A percentile compares a stretch with the other conserved stretches of the same genome.
Evolutionary conservation across 2,888 invertebrate species (phyloP).

Genomic region (Aspidiotus rigidus): DNA sequence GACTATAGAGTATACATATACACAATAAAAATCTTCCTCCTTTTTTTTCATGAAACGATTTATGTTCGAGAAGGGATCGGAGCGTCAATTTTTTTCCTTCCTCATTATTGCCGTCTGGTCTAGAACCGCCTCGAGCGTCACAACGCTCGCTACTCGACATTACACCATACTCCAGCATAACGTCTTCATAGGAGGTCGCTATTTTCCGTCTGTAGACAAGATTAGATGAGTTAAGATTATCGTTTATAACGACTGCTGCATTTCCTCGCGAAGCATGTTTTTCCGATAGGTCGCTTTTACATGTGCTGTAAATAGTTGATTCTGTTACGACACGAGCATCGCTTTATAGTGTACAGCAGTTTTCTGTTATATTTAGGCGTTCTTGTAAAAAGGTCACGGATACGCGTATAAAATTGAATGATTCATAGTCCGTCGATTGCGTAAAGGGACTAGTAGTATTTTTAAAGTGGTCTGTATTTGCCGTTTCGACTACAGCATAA

Average conservation of each 20-base stretch:
- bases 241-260: constrained; percentile 21
- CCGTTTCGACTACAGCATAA: constrained; percentile 15
- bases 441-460: constrained; percentile 12
- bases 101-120: constrained; percentile 28
- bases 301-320: not conserved
- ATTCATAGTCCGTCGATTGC: constrained; percentile 14
- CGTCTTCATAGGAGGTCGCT: constrained; percentile 15
- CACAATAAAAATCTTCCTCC: no score
- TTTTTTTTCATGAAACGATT: not conserved
- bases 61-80: not conserved
- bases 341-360: not conserved
- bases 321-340: not conserved
- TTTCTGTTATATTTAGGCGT: not conserved
- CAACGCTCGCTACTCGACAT: constrained; percentile 15
- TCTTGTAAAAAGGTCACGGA: not conserved
- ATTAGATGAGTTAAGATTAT: constrained; percentile 25
- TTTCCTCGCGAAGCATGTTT: constrained; percentile 3
- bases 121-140: constrained; percentile 27
- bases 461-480: constrained; percentile 13
- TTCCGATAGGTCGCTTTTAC: constrained; percentile 1
- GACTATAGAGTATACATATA: not conserved
- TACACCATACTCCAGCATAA: not conserved
- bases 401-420: constrained; percentile 23
- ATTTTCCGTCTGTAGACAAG: constrained; percentile 12
- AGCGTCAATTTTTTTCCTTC: constrained; percentile 23